A percentile compares a stretch with the other conserved stretches of the same genome.
These are phyloP conservation scores for Epistrophe eligans DNA, from an alignment of 2,888 invertebrate species.

Conservation along the genomic window DNA sequence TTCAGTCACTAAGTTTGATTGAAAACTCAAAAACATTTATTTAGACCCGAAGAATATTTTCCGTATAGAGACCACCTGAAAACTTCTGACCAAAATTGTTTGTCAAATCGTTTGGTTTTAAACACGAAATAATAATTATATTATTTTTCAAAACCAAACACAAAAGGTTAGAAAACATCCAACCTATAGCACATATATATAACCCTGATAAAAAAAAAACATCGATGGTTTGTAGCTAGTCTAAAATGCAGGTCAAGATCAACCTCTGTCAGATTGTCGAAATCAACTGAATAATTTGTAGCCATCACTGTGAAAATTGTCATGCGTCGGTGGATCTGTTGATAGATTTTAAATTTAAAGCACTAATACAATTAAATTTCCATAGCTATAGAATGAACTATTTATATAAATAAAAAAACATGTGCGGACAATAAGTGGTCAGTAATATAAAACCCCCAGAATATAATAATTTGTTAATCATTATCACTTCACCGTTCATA, in stretches of 20 bases:
- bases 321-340: constrained; percentile 59
- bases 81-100: too few relatives aligned
- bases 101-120: too few relatives aligned
- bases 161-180: too few relatives aligned
- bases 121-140: too few relatives aligned
- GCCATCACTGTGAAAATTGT: constrained; percentile 13
- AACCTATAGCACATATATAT: too few relatives aligned
- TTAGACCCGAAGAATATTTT: too few relatives aligned
- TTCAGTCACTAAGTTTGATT: too few relatives aligned
- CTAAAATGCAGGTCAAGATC: constrained; percentile 59
- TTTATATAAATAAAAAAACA: neutral
- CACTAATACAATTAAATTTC: neutral
- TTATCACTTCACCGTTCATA: constrained; percentile 7
- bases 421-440: neutral
- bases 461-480: constrained; percentile 23
- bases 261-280: neutral
- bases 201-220: too few relatives aligned
- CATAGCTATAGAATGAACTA: neutral
- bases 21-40: too few relatives aligned
- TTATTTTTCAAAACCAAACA: too few relatives aligned
- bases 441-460: constrained; percentile 47
- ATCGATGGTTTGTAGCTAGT: too few relatives aligned
- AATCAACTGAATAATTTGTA: constrained; percentile 22
- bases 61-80: too few relatives aligned
- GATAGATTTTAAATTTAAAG: constrained; percentile 31